phyloP scores from a whole-genome alignment of 2,113 vertebrate genomes.

The Gorsachius goisagi region DNA sequence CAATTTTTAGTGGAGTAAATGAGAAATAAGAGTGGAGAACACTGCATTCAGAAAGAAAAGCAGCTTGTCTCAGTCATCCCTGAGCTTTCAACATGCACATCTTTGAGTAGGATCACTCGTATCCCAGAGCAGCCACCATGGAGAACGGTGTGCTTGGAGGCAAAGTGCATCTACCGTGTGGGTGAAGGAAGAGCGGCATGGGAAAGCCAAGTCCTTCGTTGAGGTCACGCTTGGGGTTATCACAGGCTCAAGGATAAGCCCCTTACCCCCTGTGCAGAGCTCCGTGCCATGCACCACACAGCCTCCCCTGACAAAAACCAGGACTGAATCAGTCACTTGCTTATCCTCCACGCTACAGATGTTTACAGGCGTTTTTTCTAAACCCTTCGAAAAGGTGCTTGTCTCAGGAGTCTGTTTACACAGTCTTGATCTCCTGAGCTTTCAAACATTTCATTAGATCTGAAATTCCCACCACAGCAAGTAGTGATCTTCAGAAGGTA shows the following conservation, averaged over 20 bases:
- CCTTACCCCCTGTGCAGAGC: neutral
- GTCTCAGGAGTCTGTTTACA: neutral
- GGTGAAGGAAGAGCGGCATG: neutral
- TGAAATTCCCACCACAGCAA: neutral
- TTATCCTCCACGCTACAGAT: neutral
- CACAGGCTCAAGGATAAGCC: neutral
- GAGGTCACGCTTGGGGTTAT: neutral
- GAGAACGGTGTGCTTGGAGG: neutral
- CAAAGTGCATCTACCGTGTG: neutral
- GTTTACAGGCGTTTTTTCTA: neutral
- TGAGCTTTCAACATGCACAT: neutral
- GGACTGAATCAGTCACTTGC: neutral
- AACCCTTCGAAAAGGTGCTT: neutral
- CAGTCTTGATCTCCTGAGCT: neutral
- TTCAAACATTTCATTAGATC: constrained; percentile 1
- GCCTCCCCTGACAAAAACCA: neutral
- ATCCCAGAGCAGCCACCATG: neutral
- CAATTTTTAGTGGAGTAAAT: neutral
- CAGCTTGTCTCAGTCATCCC: neutral
- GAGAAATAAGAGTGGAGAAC: neutral
- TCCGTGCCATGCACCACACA: neutral
- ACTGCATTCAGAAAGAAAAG: neutral
- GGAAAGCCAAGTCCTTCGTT: neutral
- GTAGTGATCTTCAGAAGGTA: neutral
- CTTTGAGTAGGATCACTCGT: neutral